A percentile compares a stretch with the other conserved stretches of the same genome.
These are phyloP conservation scores for Uloborus plumipes DNA, from an alignment of 2,888 invertebrate genomes.

Conservation along the genomic window DNA sequence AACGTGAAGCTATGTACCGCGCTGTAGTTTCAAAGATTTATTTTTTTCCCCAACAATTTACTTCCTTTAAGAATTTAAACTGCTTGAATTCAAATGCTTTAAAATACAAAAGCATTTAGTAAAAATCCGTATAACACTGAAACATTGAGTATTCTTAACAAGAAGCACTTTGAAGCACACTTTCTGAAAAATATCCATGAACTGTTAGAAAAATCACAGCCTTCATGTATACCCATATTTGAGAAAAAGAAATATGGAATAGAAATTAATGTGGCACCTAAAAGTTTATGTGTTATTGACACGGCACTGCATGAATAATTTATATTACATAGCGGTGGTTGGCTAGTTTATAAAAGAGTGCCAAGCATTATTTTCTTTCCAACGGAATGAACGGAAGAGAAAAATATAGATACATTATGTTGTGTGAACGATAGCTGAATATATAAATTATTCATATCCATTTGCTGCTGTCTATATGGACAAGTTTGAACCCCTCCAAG, in stretches of 20 bases:
- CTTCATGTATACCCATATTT: neutral
- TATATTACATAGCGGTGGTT: conserved; percentile 46
- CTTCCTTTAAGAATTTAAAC: too few relatives aligned
- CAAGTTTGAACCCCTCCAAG: conserved; percentile 24
- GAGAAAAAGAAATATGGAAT: conserved; percentile 9
- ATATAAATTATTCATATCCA: conserved; percentile 54
- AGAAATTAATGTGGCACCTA: conserved; percentile 52
- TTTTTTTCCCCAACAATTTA: too few relatives aligned
- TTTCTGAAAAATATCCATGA: neutral
- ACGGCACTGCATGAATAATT: conserved; percentile 58
- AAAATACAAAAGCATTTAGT: too few relatives aligned
- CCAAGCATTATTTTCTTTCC: conserved; percentile 11
- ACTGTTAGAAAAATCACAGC: conserved; percentile 3
- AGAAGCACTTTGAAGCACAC: too few relatives aligned
- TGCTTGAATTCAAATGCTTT: too few relatives aligned
- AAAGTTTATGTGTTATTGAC: conserved; percentile 57
- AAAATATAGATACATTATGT: conserved; percentile 59
- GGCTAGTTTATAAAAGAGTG: conserved; percentile 53
- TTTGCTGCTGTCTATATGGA: conserved; percentile 46
- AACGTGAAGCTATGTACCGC: too few relatives aligned
- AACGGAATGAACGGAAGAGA: conserved; percentile 8
- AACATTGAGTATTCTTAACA: too few relatives aligned
- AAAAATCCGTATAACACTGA: too few relatives aligned
- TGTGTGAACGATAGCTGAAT: conserved; percentile 46
- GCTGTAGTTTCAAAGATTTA: too few relatives aligned